phyloP scores from a whole-genome alignment of 2,113 vertebrate species.

The Oreotrochilus melanogaster region DNA sequence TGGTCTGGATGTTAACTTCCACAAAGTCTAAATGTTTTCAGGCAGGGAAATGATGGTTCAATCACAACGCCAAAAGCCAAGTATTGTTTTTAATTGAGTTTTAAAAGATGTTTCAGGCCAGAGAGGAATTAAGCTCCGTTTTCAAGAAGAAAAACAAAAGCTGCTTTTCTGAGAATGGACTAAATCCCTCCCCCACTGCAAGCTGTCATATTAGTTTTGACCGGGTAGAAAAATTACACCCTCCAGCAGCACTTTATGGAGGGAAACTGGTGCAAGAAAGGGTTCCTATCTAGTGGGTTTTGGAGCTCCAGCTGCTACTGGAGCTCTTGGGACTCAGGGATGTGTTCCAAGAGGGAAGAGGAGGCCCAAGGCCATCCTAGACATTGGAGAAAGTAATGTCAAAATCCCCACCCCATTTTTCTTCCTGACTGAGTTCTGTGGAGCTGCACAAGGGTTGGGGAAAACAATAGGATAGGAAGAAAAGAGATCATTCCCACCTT shows the following conservation, averaged over 20 bases:
- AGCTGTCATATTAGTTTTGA: neutral
- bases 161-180: neutral
- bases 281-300: neutral
- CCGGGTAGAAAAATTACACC: neutral
- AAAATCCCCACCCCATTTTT: neutral
- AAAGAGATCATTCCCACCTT: neutral
- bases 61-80: neutral
- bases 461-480: neutral
- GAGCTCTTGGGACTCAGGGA: neutral
- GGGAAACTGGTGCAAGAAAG: neutral
- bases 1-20: neutral
- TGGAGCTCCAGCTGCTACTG: neutral
- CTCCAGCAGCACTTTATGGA: neutral
- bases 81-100: neutral
- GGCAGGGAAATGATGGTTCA: neutral
- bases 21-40: neutral
- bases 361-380: neutral
- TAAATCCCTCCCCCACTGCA: neutral
- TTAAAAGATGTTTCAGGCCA: neutral
- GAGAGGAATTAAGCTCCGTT: neutral
- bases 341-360: neutral
- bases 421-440: neutral
- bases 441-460: neutral
- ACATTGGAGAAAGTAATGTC: neutral
- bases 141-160: neutral